Conservation (phyloP, 64 coral and sea anemone genomes). For the Montipora capricornis region DNA sequence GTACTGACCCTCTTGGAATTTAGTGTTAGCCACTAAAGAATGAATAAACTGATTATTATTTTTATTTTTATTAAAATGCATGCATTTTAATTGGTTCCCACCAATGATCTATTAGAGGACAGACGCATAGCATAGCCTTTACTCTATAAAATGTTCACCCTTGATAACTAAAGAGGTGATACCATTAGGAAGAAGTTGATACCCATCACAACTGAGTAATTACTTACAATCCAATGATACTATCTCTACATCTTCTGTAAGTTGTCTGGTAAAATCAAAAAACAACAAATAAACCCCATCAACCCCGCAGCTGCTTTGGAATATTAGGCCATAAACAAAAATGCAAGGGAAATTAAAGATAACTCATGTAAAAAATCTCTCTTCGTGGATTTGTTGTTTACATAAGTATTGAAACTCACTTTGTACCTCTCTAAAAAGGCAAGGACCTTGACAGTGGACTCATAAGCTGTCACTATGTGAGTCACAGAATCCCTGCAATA, state of each 20-base stretch:
- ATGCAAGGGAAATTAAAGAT: too few species aligned
- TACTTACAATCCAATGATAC: conserved; percentile 62
- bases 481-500: conserved; percentile 52
- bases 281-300: neutral
- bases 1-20: too few species aligned
- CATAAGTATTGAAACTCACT: neutral
- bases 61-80: too few species aligned
- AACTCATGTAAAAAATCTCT: neutral
- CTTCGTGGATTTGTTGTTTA: neutral
- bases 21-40: too few species aligned
- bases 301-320: neutral
- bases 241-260: conserved; percentile 7
- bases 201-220: too few species aligned
- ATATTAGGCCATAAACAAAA: neutral
- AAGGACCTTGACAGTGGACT: conserved; percentile 42
- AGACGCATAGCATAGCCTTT: too few species aligned
- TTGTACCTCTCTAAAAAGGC: conserved; percentile 69
- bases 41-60: too few species aligned
- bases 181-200: too few species aligned
- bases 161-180: too few species aligned
- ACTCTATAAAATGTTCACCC: too few species aligned
- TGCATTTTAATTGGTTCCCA: too few species aligned
- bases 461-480: conserved; percentile 77
- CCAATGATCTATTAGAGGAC: too few species aligned
- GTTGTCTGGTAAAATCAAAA: conserved; percentile 14